Percentiles rank a stretch among this genome's conserved stretches.
These are phyloP conservation scores for Erynnis tages DNA, from an alignment of 2,888 invertebrate genomes.

Conservation along the genomic window DNA sequence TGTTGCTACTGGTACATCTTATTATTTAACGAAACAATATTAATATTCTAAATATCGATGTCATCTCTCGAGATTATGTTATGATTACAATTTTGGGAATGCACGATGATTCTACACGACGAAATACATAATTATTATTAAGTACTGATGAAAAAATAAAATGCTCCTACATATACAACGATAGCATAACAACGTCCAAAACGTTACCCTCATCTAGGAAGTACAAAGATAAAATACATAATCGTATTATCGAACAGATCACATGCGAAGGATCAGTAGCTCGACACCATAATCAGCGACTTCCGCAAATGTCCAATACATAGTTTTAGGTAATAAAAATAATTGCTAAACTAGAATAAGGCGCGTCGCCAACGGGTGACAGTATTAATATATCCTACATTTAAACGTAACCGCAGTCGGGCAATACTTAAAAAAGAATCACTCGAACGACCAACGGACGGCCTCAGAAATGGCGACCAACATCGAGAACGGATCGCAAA, in stretches of 20 bases:
- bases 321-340: constrained; percentile 76
- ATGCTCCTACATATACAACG: constrained; percentile 64
- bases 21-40: constrained; percentile 75
- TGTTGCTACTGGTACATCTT: constrained; percentile 70
- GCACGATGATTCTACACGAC: constrained; percentile 72
- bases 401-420: constrained; percentile 4
- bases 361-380: constrained; percentile 16
- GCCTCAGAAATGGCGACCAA: background rate
- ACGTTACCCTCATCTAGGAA: constrained; percentile 52
- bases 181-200: constrained; percentile 55
- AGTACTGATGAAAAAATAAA: constrained; percentile 72
- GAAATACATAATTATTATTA: constrained; percentile 71
- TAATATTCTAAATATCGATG: constrained; percentile 70
- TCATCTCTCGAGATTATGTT: constrained; percentile 69
- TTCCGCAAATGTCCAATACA: constrained; percentile 41
- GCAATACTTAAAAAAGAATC: constrained; percentile 5
- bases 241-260: constrained; percentile 37
- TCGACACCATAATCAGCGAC: constrained; percentile 41
- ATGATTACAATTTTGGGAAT: constrained; percentile 78
- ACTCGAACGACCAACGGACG: constrained; percentile 3
- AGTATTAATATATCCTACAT: constrained; percentile 1
- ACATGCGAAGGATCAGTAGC: constrained; percentile 32
- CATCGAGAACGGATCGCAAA: constrained; percentile 10
- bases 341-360: constrained; percentile 43
- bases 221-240: constrained; percentile 59